Evolutionary conservation across 2,797 vertebrate genomes (phyloP).

Genomic region (Chrysocyon brachyurus): DNA sequence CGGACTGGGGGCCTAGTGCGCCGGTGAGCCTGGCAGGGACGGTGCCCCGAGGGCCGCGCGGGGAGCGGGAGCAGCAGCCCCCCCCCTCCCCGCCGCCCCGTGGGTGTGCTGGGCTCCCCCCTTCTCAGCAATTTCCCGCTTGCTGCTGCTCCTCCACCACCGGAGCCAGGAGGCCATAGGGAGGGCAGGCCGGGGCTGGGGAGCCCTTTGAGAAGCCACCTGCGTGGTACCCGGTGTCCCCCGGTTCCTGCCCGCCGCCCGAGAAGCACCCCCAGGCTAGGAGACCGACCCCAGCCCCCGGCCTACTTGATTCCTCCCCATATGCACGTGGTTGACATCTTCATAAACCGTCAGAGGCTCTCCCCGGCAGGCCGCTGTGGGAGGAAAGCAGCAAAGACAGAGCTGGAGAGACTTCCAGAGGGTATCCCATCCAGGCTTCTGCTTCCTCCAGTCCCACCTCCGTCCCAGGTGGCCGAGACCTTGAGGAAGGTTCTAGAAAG

Average conservation of each 20-base stretch:
- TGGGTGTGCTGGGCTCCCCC: not conserved
- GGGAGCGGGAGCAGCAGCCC: too few relatives aligned
- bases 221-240: not conserved
- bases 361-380: not conserved
- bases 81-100: too few relatives aligned
- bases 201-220: not conserved
- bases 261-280: not conserved
- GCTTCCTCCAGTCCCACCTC: not conserved
- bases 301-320: slow-evolving; percentile 26
- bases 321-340: not conserved
- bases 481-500: not conserved
- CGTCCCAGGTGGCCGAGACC: not conserved
- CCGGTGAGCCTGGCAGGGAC: not conserved
- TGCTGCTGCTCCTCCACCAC: not conserved
- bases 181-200: not conserved
- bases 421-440: not conserved
- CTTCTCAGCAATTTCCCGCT: not conserved
- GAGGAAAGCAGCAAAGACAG: slow-evolving; percentile 25
- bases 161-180: not conserved
- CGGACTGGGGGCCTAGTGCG: not conserved
- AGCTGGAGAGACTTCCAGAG: not conserved
- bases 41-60: rapidly evolving
- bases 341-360: slow-evolving; percentile 41
- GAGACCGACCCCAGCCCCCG: not conserved
- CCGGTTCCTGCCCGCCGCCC: not conserved